Evolutionary conservation across 2,888 invertebrate genomes (phyloP).

Genomic region (Pseudoips prasinana): DNA sequence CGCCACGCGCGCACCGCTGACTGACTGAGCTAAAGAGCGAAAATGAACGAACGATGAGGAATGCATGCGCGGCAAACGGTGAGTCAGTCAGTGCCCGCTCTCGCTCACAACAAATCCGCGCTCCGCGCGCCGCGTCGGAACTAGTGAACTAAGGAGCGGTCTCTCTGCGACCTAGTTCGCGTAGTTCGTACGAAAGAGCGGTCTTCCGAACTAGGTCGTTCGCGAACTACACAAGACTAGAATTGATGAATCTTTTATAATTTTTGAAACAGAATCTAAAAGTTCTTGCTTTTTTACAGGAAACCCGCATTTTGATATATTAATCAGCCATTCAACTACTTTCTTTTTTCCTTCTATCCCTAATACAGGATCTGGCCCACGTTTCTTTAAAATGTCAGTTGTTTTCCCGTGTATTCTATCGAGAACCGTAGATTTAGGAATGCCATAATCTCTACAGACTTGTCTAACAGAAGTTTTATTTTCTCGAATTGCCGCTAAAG

Average conservation of each 20-base stretch:
- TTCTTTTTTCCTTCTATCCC: too few relatives aligned
- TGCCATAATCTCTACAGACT: too few relatives aligned
- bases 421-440: too few relatives aligned
- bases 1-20: not conserved
- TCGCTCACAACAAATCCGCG: not conserved
- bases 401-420: too few relatives aligned
- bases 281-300: too few relatives aligned
- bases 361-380: too few relatives aligned
- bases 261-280: too few relatives aligned
- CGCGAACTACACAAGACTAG: conserved; percentile 9
- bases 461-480: too few relatives aligned
- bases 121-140: not conserved
- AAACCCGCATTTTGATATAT: too few relatives aligned
- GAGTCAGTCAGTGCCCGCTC: conserved; percentile 1
- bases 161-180: not conserved
- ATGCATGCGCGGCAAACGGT: conserved; percentile 1
- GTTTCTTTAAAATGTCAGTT: too few relatives aligned
- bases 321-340: too few relatives aligned
- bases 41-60: conserved; percentile 1
- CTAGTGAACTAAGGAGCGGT: not conserved
- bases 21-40: not conserved
- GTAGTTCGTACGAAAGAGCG: not conserved
- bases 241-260: not conserved
- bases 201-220: conserved; percentile 6
- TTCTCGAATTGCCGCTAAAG: too few relatives aligned